Evolutionary conservation across 92 coral and sea anemone species (phyloP).

Genomic region (Meandrina meandrites): DNA sequence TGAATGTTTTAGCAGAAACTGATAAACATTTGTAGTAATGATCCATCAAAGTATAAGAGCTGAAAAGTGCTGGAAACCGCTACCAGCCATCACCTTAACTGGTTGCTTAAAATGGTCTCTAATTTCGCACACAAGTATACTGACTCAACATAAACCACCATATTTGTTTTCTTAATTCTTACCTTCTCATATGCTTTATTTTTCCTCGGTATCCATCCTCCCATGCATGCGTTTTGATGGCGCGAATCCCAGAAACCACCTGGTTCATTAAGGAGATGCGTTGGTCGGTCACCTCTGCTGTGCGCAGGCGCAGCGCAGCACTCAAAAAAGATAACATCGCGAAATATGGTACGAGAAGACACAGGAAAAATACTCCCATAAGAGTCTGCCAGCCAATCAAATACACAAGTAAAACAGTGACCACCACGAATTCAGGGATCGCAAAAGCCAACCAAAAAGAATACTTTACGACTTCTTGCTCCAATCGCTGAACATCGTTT

Average conservation of each 20-base stretch:
- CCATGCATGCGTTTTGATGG: not conserved
- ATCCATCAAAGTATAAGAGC: too few relatives aligned
- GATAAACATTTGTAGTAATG: too few relatives aligned
- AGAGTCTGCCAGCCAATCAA: constrained; percentile 7
- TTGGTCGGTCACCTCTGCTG: not conserved
- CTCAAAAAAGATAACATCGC: not conserved
- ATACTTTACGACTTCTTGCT: not conserved
- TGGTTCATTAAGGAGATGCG: constrained; percentile 12
- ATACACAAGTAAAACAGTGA: not conserved
- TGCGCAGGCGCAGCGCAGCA: not conserved
- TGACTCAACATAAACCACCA: too few relatives aligned
- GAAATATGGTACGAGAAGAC: not conserved
- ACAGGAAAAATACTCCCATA: not conserved
- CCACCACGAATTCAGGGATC: not conserved
- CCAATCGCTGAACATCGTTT: not conserved
- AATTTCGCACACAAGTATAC: too few relatives aligned
- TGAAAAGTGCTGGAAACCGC: too few relatives aligned
- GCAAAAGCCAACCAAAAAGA: not conserved
- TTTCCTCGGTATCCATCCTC: not conserved
- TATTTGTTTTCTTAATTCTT: not conserved
- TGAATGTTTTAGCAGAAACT: too few relatives aligned
- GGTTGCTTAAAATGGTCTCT: too few relatives aligned
- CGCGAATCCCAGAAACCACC: not conserved
- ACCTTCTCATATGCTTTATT: not conserved
- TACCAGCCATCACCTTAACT: too few relatives aligned